phyloP scores from a whole-genome alignment of 2,113 vertebrate species.

The Myanophis thanlyinensis region DNA sequence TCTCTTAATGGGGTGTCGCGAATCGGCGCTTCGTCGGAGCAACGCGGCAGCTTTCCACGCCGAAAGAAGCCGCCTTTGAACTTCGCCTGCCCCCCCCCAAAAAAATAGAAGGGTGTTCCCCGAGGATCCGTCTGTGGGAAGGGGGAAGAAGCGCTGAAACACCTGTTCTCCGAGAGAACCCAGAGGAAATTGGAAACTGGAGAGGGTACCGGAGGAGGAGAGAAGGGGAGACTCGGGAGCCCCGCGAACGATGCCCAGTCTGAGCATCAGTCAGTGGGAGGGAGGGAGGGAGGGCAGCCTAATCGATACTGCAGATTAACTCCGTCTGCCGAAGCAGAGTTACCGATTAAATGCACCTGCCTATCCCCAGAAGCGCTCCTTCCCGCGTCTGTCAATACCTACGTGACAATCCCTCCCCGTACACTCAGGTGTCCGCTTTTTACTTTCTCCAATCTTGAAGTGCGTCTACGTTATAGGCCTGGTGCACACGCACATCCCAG shows the following conservation, averaged over 20 bases:
- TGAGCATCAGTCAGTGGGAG: background rate
- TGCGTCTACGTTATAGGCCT: background rate
- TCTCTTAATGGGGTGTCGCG: constrained; percentile 82
- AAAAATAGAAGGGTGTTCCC: background rate
- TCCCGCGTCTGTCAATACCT: background rate
- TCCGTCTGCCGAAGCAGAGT: background rate
- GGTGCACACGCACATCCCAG: background rate
- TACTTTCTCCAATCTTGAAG: background rate
- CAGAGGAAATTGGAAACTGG: background rate
- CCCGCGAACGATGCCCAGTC: background rate
- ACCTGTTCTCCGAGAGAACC: background rate
- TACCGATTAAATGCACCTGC: background rate
- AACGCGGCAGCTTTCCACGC: constrained; percentile 56
- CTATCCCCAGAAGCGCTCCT: background rate
- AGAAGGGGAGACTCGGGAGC: background rate
- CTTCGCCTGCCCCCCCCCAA: constrained; percentile 55
- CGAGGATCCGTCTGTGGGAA: background rate
- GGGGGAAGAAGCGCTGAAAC: background rate
- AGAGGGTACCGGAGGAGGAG: background rate
- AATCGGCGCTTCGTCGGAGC: constrained; percentile 71
- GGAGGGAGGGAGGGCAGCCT: background rate
- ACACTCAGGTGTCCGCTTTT: background rate
- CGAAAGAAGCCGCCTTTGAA: constrained; percentile 75
- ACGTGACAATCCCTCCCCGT: background rate
- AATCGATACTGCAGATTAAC: accelerated